Conservation (phyloP, 2,888 invertebrate species). For the Himalopsyche tibetana region DNA sequence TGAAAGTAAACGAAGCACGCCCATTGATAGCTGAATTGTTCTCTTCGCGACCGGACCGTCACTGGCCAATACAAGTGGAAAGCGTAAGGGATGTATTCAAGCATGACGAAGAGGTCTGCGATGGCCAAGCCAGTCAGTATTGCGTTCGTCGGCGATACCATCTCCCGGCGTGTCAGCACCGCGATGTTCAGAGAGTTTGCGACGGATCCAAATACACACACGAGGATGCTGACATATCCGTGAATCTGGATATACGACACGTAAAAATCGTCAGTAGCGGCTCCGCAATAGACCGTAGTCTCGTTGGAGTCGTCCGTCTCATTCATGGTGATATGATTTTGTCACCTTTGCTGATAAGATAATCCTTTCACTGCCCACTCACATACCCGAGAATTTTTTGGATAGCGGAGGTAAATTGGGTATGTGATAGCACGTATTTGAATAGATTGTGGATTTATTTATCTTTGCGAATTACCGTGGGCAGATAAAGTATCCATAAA, state of each 20-base stretch:
- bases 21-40: constrained; percentile 83
- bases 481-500: not conserved
- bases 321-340: constrained; percentile 56
- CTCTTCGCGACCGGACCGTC: constrained; percentile 75
- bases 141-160: constrained; percentile 94
- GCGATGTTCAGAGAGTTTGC: constrained; percentile 95
- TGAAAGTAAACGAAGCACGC: constrained; percentile 92
- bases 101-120: constrained; percentile 95
- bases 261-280: constrained; percentile 79
- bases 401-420: not conserved
- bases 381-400: not conserved
- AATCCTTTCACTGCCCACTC: not conserved
- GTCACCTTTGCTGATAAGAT: not conserved
- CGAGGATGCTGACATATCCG: constrained; percentile 89
- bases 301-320: constrained; percentile 57
- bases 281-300: constrained; percentile 73
- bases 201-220: constrained; percentile 92
- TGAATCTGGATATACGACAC: constrained; percentile 84
- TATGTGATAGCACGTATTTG: not conserved
- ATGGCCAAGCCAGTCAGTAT: constrained; percentile 93
- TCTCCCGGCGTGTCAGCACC: constrained; percentile 91
- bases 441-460: not conserved
- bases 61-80: constrained; percentile 86
- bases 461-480: not conserved
- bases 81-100: constrained; percentile 94